Evolutionary conservation across 2,113 vertebrate genomes (phyloP), one percentile per base, ranked within the genome.

Genomic region (Syngnathus typhle): DNA sequence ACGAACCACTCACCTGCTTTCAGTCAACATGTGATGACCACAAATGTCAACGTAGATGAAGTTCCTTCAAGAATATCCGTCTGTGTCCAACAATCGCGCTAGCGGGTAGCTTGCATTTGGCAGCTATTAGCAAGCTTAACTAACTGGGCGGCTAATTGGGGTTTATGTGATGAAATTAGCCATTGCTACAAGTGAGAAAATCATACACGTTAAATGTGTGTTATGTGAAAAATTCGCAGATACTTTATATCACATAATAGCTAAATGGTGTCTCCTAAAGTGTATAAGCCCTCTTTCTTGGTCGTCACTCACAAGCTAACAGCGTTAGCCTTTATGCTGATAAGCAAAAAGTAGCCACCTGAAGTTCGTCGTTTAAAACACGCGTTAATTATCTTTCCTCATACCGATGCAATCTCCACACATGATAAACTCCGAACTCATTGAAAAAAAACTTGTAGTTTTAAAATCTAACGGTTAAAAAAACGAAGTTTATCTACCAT

Each of bases 1-100:
- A 46, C 13, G 5, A 46, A 19, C 64, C n/a, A 2, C 83, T 81
- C 54, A 91, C 91, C 91, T 91, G 84, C 72, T 91, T 83, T 90
- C 91, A 61, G 90, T 88, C 82, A 92, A 88, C 91, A 92, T 92
- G 80, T 81, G 84, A 81, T 73, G 71, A 73, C 60, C 55, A 38
- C 68, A 55, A 38, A 71, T 9, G 23, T 78, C 60, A 46, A 69
- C 54, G 63, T 69, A 58, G 59, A 72, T 0, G 46, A 51, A 19
- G n/a, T 49, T 49, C 51, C 66, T 60, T 55, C 60, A 62, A 63
- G 71, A 3, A 63, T 70, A 16, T 58, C 23, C 72, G 54, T 9
- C 8, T 58, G 19, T 36, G 49, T 41, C 46, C 23, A 6, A 68
- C 1, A 36, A 51, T n/a, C 36, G 38, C 12, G 39, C 39, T 23